Base-by-base conservation (phyloP, 53 echinoderm and acorn worm species). In the Zoroaster sp. region DNA sequence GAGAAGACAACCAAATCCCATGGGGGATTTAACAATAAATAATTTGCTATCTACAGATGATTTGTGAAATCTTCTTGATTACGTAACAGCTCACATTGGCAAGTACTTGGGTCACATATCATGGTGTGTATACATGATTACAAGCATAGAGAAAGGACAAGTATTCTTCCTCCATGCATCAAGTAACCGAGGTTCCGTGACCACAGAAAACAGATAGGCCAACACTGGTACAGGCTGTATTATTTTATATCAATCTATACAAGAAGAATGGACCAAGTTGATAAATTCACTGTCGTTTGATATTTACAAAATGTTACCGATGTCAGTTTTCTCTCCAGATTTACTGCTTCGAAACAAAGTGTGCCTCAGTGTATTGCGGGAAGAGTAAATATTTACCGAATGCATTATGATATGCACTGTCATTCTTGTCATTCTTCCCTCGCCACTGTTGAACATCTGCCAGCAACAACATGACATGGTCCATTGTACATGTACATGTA, bases 321-420 rank as follows among this genome's bases (percentile, higher is more conserved):
- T 20, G 47, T 7, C 4, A 54, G 2, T 9, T 21, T 59, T 37
- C 73, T 12, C 37, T 38, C 40, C 37, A 20, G 70, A 69, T 69
- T 69, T 36, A 69, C 36, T 69, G 36, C 32, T 8, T 59, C 28
- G 21, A 59, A 59, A 59, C 63, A 59, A 59, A 25, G 30, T 28
- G 63, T 59, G 63, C 63, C 28, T 21, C 21, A 59, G 63, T 59
- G 63, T 21, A 59, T 25, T 4, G 63, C 11, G 28, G 9, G n/a
- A 11, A 59, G 28, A 28, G 63, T 59, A 59, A 77, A 77, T 77
- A 77, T 77, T 77, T 77, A 77, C 55, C 33, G n/a, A 35, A 53
- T 53, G 54, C 35, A 77, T 77, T 77, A 53, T 37, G 35, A 77
- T 18, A 71, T 71, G 35, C 35, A 53, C 17, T 77, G 77, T 53